Conservation (phyloP, 2,797 vertebrate genomes). For the Eulemur albifrons region DNA sequence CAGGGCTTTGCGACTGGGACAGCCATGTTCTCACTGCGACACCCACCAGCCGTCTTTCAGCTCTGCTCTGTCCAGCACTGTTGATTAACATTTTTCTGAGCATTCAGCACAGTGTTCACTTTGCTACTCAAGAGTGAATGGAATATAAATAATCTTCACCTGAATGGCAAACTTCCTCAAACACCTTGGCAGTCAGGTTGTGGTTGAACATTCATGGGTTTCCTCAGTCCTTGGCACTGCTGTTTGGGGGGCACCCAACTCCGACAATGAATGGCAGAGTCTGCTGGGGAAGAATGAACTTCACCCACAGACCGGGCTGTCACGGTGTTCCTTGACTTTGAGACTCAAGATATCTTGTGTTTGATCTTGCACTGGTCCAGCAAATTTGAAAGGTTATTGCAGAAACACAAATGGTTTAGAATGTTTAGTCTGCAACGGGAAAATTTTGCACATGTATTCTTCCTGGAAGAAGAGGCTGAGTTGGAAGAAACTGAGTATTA, state of each 20-base stretch:
- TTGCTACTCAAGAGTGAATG: slow-evolving; percentile 83
- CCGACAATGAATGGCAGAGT: background rate
- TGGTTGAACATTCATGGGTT: slow-evolving; percentile 80
- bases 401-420: slow-evolving; percentile 42
- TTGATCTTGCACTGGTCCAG: slow-evolving; percentile 90
- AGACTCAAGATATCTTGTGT: slow-evolving; percentile 82
- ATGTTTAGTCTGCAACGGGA: slow-evolving; percentile 26
- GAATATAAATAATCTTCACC: slow-evolving; percentile 80
- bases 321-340: slow-evolving; percentile 79
- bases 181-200: slow-evolving; percentile 83
- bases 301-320: slow-evolving; percentile 67
- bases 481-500: background rate
- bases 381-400: slow-evolving; percentile 71
- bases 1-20: slow-evolving; percentile 78
- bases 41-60: slow-evolving; percentile 69
- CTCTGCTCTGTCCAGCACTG: slow-evolving; percentile 80
- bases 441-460: background rate
- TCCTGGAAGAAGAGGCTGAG: background rate
- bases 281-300: slow-evolving; percentile 68
- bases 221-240: slow-evolving; percentile 56
- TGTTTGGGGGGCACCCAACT: background rate
- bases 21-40: slow-evolving; percentile 61
- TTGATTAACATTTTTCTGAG: slow-evolving; percentile 84
- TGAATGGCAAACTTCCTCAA: slow-evolving; percentile 81
- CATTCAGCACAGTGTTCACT: slow-evolving; percentile 80